phyloP scores from a whole-genome alignment of 2,797 vertebrate species.

The Discoglossus pictus region DNA sequence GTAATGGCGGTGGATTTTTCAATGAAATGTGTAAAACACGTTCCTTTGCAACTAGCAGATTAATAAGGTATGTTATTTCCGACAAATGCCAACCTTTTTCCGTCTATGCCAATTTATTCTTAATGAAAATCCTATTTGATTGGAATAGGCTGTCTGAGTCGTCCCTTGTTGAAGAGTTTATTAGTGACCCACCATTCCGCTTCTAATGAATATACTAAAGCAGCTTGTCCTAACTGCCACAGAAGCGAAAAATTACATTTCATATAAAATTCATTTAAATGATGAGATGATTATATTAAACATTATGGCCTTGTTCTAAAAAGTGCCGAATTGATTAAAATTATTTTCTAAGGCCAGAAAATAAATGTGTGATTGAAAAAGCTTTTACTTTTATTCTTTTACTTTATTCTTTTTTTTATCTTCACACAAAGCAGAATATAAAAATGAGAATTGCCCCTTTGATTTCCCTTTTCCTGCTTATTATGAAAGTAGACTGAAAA shows the following conservation, averaged over 20 bases:
- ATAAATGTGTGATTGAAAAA: conserved; percentile 46
- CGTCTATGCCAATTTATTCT: conserved; percentile 14
- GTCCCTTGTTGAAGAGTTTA: conserved; percentile 22
- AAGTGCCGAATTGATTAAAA: conserved; percentile 47
- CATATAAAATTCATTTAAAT: conserved; percentile 52
- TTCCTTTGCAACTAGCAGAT: conserved; percentile 4
- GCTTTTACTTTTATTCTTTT: conserved; percentile 38
- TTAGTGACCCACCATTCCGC: conserved; percentile 27
- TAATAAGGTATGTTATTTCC: conserved; percentile 25
- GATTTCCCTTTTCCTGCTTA: conserved; percentile 27
- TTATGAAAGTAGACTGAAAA: conserved; percentile 33
- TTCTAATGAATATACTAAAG: conserved; percentile 43
- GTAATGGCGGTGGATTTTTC: neutral
- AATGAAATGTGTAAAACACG: conserved; percentile 12
- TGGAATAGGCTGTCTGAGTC: conserved; percentile 19
- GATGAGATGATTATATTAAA: conserved; percentile 51
- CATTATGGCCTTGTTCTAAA: conserved; percentile 49
- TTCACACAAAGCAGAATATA: conserved; percentile 35
- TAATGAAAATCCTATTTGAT: conserved; percentile 36
- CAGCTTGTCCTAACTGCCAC: conserved; percentile 43
- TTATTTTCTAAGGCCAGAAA: conserved; percentile 38
- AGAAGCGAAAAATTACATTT: conserved; percentile 47
- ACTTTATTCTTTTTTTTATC: conserved; percentile 36
- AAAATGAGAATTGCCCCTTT: conserved; percentile 39
- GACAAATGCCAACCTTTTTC: conserved; percentile 7